Base-by-base conservation (phyloP, 2,888 invertebrate genomes). In the Ectobius pallidus region DNA sequence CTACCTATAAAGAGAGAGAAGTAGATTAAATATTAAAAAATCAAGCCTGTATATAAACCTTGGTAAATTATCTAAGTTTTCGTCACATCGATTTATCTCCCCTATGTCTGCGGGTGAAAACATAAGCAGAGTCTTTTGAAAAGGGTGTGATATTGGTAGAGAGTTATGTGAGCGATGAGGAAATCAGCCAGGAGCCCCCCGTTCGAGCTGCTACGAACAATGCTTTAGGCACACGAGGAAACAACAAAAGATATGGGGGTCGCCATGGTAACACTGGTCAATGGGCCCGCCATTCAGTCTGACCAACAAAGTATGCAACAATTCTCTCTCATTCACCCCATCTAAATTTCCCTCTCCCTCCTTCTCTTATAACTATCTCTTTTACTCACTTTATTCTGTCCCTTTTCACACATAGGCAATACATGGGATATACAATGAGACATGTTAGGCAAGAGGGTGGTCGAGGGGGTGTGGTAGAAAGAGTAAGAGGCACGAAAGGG, bases 251-350 rank as follows among this genome's bases (percentile, higher is more conserved):
- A 67, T 55, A 62, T 25, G 46, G 73, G 46, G 72, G 74, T 74
- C 72, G 69, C 71, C 69, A 74, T 74, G 72, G 74, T 42, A 65
- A 74, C 74, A 69, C 55, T 74, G 74, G 69, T 71, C 74, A 71
- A 74, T 71, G 71, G 63, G 42, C 71, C 70, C 52, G 52, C 70
- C 72, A 72, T 72, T 73, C 73, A 70, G 58, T 46, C 52, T 70
- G 70, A 67, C 74, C 74, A 74, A 72, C 72, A 74, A 74, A 74
- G 72, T 74, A 74, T 74, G 74, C 72, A 72, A 70, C 74, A 72
- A 63, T 69, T 65, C 71, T 34, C 46, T 52, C 52, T 42, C n/a
- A n/a, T n/a, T n/a, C n/a, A n/a, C n/a, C n/a, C n/a, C n/a, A n/a
- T n/a, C n/a, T n/a, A n/a, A n/a, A n/a, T n/a, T n/a, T n/a, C n/a